phyloP scores from a whole-genome alignment of 2,113 vertebrate genomes.

The Malurus elegans region DNA sequence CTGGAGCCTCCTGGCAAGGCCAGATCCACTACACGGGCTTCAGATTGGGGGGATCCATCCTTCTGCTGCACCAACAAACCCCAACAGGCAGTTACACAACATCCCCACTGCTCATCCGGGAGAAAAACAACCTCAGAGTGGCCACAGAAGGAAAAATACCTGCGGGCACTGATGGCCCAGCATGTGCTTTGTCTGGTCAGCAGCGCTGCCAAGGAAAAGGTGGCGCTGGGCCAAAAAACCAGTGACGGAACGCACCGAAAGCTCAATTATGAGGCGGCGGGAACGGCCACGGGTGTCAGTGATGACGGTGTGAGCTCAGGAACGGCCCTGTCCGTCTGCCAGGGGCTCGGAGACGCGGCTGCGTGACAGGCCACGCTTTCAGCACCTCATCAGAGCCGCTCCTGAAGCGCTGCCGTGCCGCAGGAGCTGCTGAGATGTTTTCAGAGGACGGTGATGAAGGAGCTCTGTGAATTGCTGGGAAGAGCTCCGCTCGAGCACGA shows the following conservation, averaged over 20 bases:
- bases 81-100: constrained; percentile 1
- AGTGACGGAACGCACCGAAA: background rate
- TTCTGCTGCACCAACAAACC: background rate
- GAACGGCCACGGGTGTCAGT: background rate
- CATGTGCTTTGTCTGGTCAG: constrained; percentile 41
- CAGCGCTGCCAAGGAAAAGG: background rate
- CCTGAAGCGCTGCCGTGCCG: background rate
- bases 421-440: background rate
- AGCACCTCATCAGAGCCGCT: constrained; percentile 30
- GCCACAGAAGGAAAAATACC: constrained; percentile 15
- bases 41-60: background rate
- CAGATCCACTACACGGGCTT: background rate
- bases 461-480: background rate
- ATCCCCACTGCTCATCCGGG: background rate
- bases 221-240: constrained; percentile 37
- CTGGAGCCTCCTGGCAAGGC: background rate
- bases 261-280: constrained; percentile 32
- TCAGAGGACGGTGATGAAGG: background rate
- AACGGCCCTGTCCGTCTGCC: constrained; percentile 2
- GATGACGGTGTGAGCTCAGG: background rate
- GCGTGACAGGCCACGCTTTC: background rate
- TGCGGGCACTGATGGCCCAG: background rate
- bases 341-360: background rate
- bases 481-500: background rate
- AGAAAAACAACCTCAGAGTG: background rate